Conservation (phyloP, 2,797 vertebrate genomes). For the Acanthis flammea region DNA sequence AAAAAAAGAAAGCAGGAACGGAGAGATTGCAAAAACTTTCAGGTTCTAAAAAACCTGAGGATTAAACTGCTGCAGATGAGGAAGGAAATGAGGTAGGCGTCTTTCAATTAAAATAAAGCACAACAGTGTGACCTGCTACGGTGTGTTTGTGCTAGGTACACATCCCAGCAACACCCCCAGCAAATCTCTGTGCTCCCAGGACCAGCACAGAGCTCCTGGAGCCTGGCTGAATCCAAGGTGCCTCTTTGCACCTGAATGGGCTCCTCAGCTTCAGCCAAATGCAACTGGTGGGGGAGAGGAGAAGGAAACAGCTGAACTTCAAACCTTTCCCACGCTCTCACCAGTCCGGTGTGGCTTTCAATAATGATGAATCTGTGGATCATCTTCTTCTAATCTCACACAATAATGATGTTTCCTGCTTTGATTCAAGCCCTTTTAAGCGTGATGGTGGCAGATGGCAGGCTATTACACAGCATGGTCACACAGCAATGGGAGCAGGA, state of each 20-base stretch:
- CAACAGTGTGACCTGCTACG: not conserved
- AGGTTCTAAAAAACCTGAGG: not conserved
- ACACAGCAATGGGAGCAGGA: constrained; percentile 7
- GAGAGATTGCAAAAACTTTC: not conserved
- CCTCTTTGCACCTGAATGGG: not conserved
- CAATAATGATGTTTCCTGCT: not conserved
- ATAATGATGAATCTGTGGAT: constrained; percentile 10
- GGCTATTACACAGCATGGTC: constrained; percentile 18
- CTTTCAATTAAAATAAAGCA: constrained; percentile 36
- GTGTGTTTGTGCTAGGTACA: not conserved
- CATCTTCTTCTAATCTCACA: not conserved
- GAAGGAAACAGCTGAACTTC: not conserved
- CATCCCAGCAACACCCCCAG: not conserved
- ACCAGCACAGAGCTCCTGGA: not conserved
- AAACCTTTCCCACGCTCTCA: not conserved
- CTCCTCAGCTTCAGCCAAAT: not conserved
- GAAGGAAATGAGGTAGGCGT: not conserved
- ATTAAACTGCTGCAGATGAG: not conserved
- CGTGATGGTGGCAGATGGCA: constrained; percentile 33
- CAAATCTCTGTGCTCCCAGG: not conserved
- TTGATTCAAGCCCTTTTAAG: constrained; percentile 32
- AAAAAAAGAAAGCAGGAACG: not conserved
- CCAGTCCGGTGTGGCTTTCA: not conserved
- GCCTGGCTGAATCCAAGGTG: not conserved
- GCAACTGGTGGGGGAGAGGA: not conserved